These are phyloP conservation scores for Ceratina calcarata DNA, from an alignment of 1,140 invertebrate species.

Conservation along the genomic window DNA sequence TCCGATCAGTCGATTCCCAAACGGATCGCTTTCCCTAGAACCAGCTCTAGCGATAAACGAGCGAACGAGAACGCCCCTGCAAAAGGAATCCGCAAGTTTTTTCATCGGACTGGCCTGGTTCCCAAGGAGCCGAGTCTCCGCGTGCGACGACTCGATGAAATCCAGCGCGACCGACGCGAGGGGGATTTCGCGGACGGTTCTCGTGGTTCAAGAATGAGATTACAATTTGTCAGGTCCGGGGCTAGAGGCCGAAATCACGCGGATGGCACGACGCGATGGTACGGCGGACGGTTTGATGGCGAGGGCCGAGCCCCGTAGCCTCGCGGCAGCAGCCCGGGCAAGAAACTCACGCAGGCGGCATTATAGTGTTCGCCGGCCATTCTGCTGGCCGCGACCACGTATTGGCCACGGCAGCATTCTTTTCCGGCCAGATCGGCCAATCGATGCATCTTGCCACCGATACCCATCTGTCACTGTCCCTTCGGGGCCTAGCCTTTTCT, in stretches of 20 bases:
- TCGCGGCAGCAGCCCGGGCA: constrained; percentile 19
- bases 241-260: constrained; percentile 63
- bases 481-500: constrained; percentile 65
- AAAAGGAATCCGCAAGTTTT: constrained; percentile 45
- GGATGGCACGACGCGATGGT: constrained; percentile 15
- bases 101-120: constrained; percentile 42
- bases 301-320: constrained; percentile 11
- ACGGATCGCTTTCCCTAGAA: constrained; percentile 40
- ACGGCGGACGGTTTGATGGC: constrained; percentile 15
- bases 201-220: constrained; percentile 70
- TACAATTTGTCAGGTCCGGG: constrained; percentile 71
- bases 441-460: constrained; percentile 79
- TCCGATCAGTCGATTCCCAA: background rate
- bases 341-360: constrained; percentile 60
- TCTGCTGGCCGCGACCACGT: constrained; percentile 75
- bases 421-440: constrained; percentile 79
- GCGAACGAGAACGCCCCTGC: constrained; percentile 12
- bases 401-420: constrained; percentile 79
- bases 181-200: constrained; percentile 49
- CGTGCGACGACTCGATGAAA: background rate
- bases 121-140: constrained; percentile 28
- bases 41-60: constrained; percentile 43
- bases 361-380: constrained; percentile 72
- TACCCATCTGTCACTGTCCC: constrained; percentile 80
- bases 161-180: background rate